A percentile compares a stretch with the other conserved stretches of the same genome.
These are phyloP conservation scores for Drosophila repletoides DNA, from an alignment of 1,140 invertebrate species.

Conservation along the genomic window DNA sequence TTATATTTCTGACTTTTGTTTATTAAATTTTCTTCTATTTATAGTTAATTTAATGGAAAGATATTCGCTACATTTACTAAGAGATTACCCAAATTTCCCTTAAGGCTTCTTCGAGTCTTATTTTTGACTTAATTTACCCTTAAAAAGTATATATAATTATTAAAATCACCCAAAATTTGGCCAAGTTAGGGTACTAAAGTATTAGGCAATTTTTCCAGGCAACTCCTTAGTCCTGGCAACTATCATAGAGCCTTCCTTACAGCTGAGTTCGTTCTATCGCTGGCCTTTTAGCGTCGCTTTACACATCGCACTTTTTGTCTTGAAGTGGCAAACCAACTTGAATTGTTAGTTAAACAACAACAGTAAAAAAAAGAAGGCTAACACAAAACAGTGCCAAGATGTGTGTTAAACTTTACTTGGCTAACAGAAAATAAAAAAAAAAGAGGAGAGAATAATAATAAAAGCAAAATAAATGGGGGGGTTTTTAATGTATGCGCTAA, in stretches of 20 bases:
- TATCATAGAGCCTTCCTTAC: neutral
- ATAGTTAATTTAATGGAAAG: too few relatives aligned
- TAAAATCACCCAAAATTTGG: too few relatives aligned
- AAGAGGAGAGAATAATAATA: conserved; percentile 18
- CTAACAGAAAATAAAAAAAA: conserved; percentile 5
- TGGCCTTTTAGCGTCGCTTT: conserved; percentile 6
- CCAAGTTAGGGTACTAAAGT: too few relatives aligned
- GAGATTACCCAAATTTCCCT: too few relatives aligned
- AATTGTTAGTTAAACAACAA: conserved; percentile 47
- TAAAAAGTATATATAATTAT: too few relatives aligned
- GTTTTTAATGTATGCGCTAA: conserved; percentile 69
- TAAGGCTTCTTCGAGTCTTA: too few relatives aligned
- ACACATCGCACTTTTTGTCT: conserved; percentile 19
- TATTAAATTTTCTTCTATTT: too few relatives aligned
- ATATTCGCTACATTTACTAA: too few relatives aligned
- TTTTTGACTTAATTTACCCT: too few relatives aligned
- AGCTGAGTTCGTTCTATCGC: neutral
- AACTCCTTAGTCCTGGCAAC: conserved; percentile 2
- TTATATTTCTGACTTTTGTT: too few relatives aligned
- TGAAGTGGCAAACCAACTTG: conserved; percentile 28
- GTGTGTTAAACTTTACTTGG: conserved; percentile 24
- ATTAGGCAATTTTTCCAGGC: neutral
- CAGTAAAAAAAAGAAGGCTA: conserved; percentile 2
- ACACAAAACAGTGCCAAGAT: conserved; percentile 28
- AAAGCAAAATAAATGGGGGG: conserved; percentile 41